phyloP scores from a whole-genome alignment of 2,113 vertebrate species.

The Dipodomys stephensi region DNA sequence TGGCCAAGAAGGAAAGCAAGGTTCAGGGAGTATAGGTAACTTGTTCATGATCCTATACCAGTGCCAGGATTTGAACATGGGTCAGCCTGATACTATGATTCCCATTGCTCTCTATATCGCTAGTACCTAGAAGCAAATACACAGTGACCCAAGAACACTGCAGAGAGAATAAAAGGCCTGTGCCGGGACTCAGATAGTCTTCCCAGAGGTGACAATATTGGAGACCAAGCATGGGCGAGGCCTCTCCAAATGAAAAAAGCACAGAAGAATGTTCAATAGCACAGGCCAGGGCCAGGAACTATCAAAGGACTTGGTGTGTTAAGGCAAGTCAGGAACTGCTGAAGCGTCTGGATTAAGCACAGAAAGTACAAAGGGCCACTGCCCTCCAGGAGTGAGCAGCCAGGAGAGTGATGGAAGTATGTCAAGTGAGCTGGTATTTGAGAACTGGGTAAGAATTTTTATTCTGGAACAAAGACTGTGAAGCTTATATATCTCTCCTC shows the following conservation, averaged over 20 bases:
- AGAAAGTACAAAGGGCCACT: background rate
- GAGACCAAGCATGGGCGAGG: background rate
- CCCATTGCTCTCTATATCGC: background rate
- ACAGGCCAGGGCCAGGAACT: background rate
- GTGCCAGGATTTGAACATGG: background rate
- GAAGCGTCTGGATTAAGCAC: background rate
- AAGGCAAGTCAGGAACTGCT: background rate
- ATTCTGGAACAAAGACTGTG: background rate
- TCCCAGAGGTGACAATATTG: background rate
- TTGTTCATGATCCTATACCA: background rate
- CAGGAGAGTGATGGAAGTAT: background rate
- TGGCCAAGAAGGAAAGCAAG: background rate
- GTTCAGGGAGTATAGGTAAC: background rate
- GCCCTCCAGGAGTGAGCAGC: background rate
- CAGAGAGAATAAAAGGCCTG: background rate
- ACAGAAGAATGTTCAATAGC: background rate
- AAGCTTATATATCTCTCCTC: background rate
- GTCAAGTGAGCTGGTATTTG: background rate
- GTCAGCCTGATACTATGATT: background rate
- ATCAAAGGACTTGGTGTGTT: background rate
- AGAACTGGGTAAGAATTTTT: constrained; percentile 38
- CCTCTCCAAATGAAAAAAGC: background rate
- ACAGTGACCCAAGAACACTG: background rate
- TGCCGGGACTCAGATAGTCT: background rate
- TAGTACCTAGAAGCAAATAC: background rate